Base-by-base conservation (phyloP, 2,113 vertebrate genomes). In the Phodopus roborovskii region DNA sequence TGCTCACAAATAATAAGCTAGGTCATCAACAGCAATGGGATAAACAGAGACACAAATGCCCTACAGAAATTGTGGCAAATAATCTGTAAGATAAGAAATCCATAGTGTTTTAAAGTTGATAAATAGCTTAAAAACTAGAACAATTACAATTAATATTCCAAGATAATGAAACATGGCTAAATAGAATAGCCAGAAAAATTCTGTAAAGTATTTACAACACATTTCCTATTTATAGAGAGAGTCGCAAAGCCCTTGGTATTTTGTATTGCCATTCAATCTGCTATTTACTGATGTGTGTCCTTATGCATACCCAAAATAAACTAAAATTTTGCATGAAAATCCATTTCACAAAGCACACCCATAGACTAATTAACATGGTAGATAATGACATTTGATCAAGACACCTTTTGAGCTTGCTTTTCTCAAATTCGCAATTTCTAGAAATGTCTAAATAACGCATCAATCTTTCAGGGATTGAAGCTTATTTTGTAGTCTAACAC, bases 261-360 rank as follows among this genome's bases (percentile, higher is more conserved):
- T 96, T 96, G 3, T 56, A 58, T 58, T 58, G 9, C 39, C 22
- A 39, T 77, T 74, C 3, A 88, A 89, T 96, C 97, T 98, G 33
- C 94, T 98, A 58, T 94, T 91, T 98, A 96, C 73, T 90, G 66
- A 70, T 97, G 30, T 96, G 9, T 96, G 71, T 94, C 78, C 97
- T 96, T 97, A 98, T 98, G 92, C 73, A 56, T 89, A 33, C 20
- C 73, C 92, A 96, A 98, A 98, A 95, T 78, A 94, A 96, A 95
- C 95, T 86, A 70, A 13, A 96, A 97, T 92, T 95, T 66, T 94
- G 26, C 5, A 0, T 96, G 94, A 92, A 98, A 98, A 94, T 97
- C 1, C 93, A 90, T 97, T 98, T 97, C 1, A 78, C 92, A 98
- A 97, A 97, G 12, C 86, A 75, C 64, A 92, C 9, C 70, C 94